A percentile compares a stretch with the other conserved stretches of the same genome.
These are phyloP conservation scores for Lacanobia oleracea DNA, from an alignment of 2,888 invertebrate genomes.

Conservation along the genomic window DNA sequence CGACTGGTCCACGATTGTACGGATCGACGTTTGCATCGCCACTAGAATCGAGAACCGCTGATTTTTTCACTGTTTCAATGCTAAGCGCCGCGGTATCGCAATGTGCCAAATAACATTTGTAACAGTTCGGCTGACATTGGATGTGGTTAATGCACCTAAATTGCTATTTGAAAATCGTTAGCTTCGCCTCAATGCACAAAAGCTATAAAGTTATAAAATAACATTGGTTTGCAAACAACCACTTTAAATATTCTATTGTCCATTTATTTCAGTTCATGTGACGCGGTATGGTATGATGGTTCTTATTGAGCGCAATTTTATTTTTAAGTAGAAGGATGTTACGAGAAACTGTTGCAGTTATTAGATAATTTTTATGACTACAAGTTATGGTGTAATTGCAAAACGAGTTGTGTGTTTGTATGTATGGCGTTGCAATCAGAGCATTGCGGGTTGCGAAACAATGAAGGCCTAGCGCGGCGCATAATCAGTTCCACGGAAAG, in stretches of 20 bases:
- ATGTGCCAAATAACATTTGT: constrained; percentile 72
- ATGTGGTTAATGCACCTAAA: constrained; percentile 70
- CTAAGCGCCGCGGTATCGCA: constrained; percentile 75
- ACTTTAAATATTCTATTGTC: not conserved
- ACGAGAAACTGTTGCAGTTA: constrained; percentile 40
- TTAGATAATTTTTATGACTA: constrained; percentile 64
- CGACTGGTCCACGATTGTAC: constrained; percentile 80
- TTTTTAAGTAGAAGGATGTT: constrained; percentile 18
- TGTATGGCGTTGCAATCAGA: constrained; percentile 87
- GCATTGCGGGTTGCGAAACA: constrained; percentile 88
- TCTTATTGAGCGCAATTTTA: not conserved
- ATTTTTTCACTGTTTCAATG: constrained; percentile 84
- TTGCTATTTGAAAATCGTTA: constrained; percentile 65
- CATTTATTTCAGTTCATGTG: not conserved
- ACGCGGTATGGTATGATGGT: not conserved
- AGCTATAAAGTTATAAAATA: constrained; percentile 40
- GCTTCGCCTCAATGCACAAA: constrained; percentile 54
- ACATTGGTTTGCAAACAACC: constrained; percentile 32
- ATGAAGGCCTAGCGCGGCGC: constrained; percentile 79
- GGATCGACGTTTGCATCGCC: constrained; percentile 76
- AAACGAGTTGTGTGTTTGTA: constrained; percentile 74
- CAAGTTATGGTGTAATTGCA: constrained; percentile 78
- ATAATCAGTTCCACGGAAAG: constrained; percentile 84
- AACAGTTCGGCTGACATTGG: constrained; percentile 75
- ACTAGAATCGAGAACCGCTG: constrained; percentile 73